phyloP scores from a whole-genome alignment of 2,113 vertebrate genomes.

The Stercorarius parasiticus region DNA sequence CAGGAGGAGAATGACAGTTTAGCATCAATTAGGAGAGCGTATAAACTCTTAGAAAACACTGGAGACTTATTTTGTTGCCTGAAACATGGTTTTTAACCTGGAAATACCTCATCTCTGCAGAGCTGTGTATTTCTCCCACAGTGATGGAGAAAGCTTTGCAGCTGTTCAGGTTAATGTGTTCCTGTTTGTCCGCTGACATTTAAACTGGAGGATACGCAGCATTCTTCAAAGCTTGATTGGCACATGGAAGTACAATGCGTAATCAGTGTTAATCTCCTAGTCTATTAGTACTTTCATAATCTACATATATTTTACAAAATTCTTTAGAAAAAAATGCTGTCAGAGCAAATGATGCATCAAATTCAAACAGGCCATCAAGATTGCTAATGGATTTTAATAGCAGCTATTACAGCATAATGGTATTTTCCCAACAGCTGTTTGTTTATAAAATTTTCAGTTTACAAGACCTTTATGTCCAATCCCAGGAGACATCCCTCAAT shows the following conservation, averaged over 20 bases:
- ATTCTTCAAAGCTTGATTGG: slow-evolving; percentile 47
- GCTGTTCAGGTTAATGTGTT: slow-evolving; percentile 7
- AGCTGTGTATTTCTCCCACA: not conserved
- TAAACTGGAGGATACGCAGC: not conserved
- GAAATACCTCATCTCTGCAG: not conserved
- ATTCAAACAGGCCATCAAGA: slow-evolving; percentile 84
- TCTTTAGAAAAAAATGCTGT: slow-evolving; percentile 75
- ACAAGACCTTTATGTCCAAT: slow-evolving; percentile 83
- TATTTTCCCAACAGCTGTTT: slow-evolving; percentile 86
- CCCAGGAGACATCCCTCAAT: slow-evolving; percentile 77
- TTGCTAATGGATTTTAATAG: slow-evolving; percentile 88
- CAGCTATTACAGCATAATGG: slow-evolving; percentile 83
- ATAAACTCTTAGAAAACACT: slow-evolving; percentile 24
- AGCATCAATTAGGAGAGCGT: not conserved
- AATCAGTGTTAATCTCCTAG: slow-evolving; percentile 68
- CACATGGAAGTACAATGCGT: not conserved
- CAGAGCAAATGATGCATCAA: slow-evolving; percentile 85
- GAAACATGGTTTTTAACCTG: not conserved
- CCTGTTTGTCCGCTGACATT: not conserved
- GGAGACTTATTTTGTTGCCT: not conserved
- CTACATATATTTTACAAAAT: slow-evolving; percentile 73
- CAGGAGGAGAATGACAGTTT: not conserved
- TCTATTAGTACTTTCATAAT: slow-evolving; percentile 66
- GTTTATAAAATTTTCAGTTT: slow-evolving; percentile 83
- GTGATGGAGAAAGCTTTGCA: not conserved